These are phyloP conservation scores for Gnathonemus echidnorhynchus DNA, from an alignment of 2,113 vertebrate species.

Conservation along the genomic window DNA sequence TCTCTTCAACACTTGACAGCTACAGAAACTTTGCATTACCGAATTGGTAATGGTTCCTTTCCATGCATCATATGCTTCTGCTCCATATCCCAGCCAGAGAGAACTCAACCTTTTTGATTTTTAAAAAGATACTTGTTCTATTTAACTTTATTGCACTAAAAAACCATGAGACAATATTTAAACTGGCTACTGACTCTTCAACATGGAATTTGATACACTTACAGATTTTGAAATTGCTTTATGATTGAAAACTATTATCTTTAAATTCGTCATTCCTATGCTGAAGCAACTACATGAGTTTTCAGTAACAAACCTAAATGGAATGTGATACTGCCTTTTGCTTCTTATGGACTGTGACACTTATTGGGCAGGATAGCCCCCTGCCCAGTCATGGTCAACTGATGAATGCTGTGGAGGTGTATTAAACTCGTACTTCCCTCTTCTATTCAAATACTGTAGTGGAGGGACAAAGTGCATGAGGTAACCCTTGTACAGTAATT, in stretches of 20 bases:
- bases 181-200: slow-evolving; percentile 15
- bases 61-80: not conserved
- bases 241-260: not conserved
- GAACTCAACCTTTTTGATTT: not conserved
- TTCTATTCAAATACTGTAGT: not conserved
- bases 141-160: not conserved
- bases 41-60: not conserved
- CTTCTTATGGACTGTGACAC: not conserved
- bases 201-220: slow-evolving; percentile 27
- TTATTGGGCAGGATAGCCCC: not conserved
- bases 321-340: not conserved
- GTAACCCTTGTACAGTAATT: not conserved
- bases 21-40: not conserved
- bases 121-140: not conserved
- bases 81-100: not conserved
- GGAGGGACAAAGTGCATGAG: not conserved
- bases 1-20: not conserved
- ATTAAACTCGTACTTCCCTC: not conserved
- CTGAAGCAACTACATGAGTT: not conserved
- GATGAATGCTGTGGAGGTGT: not conserved
- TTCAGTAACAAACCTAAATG: not conserved
- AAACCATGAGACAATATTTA: not conserved
- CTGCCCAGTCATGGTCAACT: not conserved
- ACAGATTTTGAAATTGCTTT: not conserved
- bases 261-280: not conserved